Conservation (phyloP, 2,113 vertebrate genomes). For the Pseudorasbora parva region DNA sequence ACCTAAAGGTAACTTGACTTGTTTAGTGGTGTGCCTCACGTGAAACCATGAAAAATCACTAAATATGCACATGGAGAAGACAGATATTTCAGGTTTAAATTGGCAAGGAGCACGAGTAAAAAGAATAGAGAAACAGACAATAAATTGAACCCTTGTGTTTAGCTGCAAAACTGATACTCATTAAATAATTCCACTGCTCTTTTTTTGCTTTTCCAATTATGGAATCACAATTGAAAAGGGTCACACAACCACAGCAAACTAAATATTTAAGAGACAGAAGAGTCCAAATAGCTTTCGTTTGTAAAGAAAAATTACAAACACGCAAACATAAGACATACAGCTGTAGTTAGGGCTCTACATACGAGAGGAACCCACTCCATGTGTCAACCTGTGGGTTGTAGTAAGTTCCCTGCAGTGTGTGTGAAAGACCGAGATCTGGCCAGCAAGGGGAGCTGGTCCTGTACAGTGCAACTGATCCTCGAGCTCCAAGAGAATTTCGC, state of each 20-base stretch:
- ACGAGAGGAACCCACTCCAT: conserved; percentile 85
- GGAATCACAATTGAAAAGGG: neutral
- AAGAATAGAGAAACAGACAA: neutral
- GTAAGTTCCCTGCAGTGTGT: conserved; percentile 54
- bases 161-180: neutral
- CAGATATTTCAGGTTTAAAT: neutral
- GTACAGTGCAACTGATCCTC: conserved; percentile 48
- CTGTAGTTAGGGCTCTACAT: conserved; percentile 73
- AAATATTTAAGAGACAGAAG: conserved; percentile 5
- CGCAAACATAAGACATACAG: conserved; percentile 37
- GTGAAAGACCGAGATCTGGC: conserved; percentile 39
- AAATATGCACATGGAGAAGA: neutral
- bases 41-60: neutral
- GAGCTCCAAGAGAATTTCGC: conserved; percentile 42
- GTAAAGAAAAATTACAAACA: neutral
- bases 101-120: neutral
- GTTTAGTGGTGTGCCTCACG: neutral
- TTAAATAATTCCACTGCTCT: neutral
- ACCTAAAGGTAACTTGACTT: neutral
- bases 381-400: conserved; percentile 71
- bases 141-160: neutral
- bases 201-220: neutral
- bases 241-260: neutral
- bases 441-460: conserved; percentile 60
- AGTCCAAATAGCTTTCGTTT: neutral